Evolutionary conservation across 1,140 invertebrate genomes (phyloP), one percentile per base, ranked within the genome.

Genomic region (Luehdorfia chinensis): DNA sequence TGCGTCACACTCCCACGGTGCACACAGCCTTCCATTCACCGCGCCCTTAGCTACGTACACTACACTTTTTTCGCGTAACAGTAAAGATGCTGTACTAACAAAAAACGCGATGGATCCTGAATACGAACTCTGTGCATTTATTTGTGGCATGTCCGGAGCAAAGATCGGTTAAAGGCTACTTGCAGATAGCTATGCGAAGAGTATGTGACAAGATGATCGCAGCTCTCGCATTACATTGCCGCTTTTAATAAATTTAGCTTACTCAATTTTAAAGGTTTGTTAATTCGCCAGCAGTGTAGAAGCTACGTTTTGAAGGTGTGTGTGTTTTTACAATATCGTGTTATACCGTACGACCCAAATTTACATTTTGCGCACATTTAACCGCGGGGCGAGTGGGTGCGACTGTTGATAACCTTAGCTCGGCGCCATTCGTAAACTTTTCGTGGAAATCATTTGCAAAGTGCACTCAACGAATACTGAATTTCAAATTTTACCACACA

Each of bases 1-100:
- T 63, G 59, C 47, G 55, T 63, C 59, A 63, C 28, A 11, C 33
- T 55, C 55, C 28, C 56, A 55, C 58, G 55, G 27, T 31, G 23
- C 41, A 4, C 23, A 11, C 27, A 37, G 9, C 36, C 32, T 28
- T 21, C 14, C 32, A n/a, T 12, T 6, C 31, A 4, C 33, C n/a
- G 33, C 7, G 34, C 18, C 34, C 34, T 37, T 37, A 5, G 5
- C 4, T 9, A 9, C n/a, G 6, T 37, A 11, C 34, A 37, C 21
- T 6, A 16, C n/a, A 37, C 34, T 0, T 21, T 37, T 9, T 12
- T 3, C 34, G 7, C 11, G n/a, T n/a, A n/a, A n/a, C n/a, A n/a
- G n/a, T n/a, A n/a, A n/a, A n/a, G n/a, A n/a, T 3, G 6, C 21
- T 1, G 15, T 8, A 33, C 4, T 3, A 45, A 36, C 23, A 37